A percentile compares a stretch with the other conserved stretches of the same genome.
phyloP scores from a whole-genome alignment of 2,888 invertebrate species.

The Frankliniella intonsa region DNA sequence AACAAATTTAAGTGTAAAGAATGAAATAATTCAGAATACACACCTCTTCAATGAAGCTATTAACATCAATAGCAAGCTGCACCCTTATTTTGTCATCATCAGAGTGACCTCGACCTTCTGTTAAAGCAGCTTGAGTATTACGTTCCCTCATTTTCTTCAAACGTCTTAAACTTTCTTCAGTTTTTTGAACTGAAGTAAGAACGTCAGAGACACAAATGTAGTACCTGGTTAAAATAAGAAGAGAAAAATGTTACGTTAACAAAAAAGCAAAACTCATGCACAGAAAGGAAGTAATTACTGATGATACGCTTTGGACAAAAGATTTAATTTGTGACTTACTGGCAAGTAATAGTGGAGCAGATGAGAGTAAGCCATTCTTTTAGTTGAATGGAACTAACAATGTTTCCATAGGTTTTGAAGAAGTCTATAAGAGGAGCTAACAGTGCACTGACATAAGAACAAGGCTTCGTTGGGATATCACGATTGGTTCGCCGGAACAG shows the following conservation, averaged over 20 bases:
- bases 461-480: slow-evolving; percentile 74
- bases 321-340: slow-evolving; percentile 46
- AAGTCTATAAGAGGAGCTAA: slow-evolving; percentile 59
- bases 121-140: slow-evolving; percentile 46
- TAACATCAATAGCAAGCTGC: slow-evolving; percentile 83
- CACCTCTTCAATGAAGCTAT: slow-evolving; percentile 63
- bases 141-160: slow-evolving; percentile 77
- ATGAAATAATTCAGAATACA: slow-evolving; percentile 32
- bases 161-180: slow-evolving; percentile 87
- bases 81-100: slow-evolving; percentile 94
- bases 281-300: slow-evolving; percentile 42
- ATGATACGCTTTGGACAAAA: too few relatives aligned
- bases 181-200: slow-evolving; percentile 87
- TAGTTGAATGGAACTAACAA: slow-evolving; percentile 35
- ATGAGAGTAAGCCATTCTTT: slow-evolving; percentile 47
- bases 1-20: slow-evolving; percentile 1
- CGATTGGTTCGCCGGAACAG: slow-evolving; percentile 88
- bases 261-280: slow-evolving; percentile 12
- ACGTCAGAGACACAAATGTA: slow-evolving; percentile 77
- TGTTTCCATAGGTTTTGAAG: slow-evolving; percentile 48
- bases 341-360: slow-evolving; percentile 49
- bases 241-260: background rate
- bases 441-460: slow-evolving; percentile 69
- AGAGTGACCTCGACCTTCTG: slow-evolving; percentile 58
- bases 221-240: slow-evolving; percentile 50